A percentile compares a stretch with the other conserved stretches of the same genome.
Conservation (phyloP, 2,113 vertebrate genomes). For the cattle (Bos taurus) region DNA sequence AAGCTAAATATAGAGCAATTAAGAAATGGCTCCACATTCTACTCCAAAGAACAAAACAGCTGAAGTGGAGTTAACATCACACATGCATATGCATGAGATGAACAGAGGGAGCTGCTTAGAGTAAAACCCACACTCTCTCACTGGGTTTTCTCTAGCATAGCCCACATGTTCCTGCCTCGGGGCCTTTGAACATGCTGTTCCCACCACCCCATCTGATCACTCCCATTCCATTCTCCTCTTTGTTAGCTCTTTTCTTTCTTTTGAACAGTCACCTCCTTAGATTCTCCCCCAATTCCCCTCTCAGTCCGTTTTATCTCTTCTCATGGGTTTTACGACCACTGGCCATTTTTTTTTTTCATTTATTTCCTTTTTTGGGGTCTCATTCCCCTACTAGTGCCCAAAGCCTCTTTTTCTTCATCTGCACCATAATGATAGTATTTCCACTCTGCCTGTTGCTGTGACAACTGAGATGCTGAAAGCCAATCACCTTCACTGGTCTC, state of each 20-base stretch:
- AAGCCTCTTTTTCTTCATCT: neutral
- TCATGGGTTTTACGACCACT: neutral
- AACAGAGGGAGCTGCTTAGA: neutral
- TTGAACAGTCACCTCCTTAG: neutral
- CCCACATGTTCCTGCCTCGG: neutral
- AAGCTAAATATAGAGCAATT: conserved; percentile 59
- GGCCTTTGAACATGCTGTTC: neutral
- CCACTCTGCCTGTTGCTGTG: neutral
- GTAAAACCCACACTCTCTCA: neutral
- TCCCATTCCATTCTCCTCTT: neutral
- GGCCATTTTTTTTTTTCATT: neutral
- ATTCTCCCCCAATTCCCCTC: neutral
- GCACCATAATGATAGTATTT: neutral
- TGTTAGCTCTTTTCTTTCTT: neutral
- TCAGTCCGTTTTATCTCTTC: neutral
- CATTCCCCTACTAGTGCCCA: neutral
- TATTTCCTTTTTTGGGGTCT: neutral
- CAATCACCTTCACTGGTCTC: neutral
- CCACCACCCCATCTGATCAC: neutral
- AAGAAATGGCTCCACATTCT: conserved; percentile 35
- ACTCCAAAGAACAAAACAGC: conserved; percentile 31
- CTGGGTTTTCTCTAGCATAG: accelerated
- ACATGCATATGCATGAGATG: neutral
- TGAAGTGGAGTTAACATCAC: neutral
- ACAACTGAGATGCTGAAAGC: neutral